phyloP scores from a whole-genome alignment of 2,797 vertebrate species.

The Tolypeutes matacus region DNA sequence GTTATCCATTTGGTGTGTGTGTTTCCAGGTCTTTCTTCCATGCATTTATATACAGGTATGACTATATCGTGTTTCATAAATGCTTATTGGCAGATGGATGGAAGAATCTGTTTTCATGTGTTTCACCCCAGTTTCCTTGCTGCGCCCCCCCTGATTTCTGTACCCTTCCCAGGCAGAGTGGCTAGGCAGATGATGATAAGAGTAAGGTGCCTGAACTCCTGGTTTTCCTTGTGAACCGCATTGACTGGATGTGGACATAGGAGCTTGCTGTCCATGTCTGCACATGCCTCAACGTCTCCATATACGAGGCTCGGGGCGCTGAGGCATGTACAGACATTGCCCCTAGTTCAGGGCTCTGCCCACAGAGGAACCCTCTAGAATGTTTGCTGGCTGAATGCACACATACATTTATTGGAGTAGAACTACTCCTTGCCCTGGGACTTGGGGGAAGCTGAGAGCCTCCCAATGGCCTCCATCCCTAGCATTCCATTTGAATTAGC shows the following conservation, averaged over 20 bases:
- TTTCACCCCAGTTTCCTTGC: neutral
- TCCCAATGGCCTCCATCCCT: constrained; percentile 73
- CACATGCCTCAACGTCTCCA: neutral
- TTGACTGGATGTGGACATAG: neutral
- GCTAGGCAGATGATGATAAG: neutral
- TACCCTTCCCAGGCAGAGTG: neutral
- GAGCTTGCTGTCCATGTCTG: neutral
- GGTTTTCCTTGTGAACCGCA: neutral
- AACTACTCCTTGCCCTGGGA: constrained; percentile 28
- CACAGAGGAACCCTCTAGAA: neutral
- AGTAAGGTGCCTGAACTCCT: neutral
- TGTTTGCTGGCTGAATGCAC: neutral
- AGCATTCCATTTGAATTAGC: constrained; percentile 82
- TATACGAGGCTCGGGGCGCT: neutral
- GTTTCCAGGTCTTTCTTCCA: neutral
- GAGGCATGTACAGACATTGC: neutral
- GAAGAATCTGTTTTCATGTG: neutral
- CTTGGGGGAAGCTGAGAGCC: constrained; percentile 63
- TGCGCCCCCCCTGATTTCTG: neutral
- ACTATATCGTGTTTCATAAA: neutral
- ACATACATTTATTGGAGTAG: constrained; percentile 12
- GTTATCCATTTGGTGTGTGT: neutral
- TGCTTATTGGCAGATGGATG: neutral
- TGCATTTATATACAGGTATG: neutral
- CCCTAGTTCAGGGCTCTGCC: neutral